Percentiles rank a stretch among this genome's conserved stretches.
These are phyloP conservation scores for Drosophila pandora DNA, from an alignment of 1,140 invertebrate species.

Conservation along the genomic window DNA sequence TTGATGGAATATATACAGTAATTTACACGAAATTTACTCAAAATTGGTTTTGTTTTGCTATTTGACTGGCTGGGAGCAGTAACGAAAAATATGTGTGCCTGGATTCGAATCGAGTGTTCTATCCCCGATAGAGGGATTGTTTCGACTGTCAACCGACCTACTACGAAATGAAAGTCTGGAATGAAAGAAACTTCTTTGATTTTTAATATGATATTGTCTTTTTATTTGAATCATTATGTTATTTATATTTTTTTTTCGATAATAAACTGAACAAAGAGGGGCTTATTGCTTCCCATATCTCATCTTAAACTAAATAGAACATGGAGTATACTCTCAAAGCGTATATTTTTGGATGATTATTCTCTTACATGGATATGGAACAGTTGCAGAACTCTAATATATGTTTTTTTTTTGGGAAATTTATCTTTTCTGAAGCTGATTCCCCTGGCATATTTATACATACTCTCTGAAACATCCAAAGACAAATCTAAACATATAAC, in stretches of 20 bases:
- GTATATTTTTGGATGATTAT: slow-evolving; percentile 3
- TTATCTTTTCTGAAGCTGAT: background rate
- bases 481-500: slow-evolving; percentile 5
- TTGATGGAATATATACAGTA: slow-evolving; percentile 7
- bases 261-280: too few relatives aligned
- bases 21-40: slow-evolving; percentile 21
- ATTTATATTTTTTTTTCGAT: background rate
- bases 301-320: background rate
- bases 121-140: background rate
- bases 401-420: background rate
- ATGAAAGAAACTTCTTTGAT: background rate
- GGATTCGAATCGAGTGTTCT: background rate
- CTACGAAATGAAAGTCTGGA: background rate
- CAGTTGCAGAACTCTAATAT: slow-evolving; percentile 1
- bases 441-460: background rate
- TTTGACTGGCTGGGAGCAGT: slow-evolving; percentile 10
- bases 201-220: too few relatives aligned
- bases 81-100: slow-evolving; percentile 7
- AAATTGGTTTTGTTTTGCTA: slow-evolving; percentile 1
- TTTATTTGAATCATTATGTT: background rate
- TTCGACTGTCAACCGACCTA: background rate
- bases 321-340: background rate
- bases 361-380: slow-evolving; percentile 10
- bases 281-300: too few relatives aligned
- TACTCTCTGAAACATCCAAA: slow-evolving; percentile 6